These are phyloP conservation scores for Planococcus citri DNA, from an alignment of 1,140 invertebrate genomes.

Conservation along the genomic window DNA sequence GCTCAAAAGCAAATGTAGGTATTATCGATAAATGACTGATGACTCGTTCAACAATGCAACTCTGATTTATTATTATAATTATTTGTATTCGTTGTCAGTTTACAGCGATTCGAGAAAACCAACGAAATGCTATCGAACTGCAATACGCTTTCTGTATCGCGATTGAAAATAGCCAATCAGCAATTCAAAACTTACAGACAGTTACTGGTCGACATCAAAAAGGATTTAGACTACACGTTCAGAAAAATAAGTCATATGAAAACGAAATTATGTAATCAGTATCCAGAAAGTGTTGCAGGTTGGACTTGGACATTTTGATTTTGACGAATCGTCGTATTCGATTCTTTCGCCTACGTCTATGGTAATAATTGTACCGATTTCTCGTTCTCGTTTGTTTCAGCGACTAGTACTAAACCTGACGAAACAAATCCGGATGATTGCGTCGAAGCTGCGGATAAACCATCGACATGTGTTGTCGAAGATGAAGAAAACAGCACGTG, in stretches of 20 bases:
- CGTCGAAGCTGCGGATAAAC: too few relatives aligned
- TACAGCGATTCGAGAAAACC: constrained; percentile 90
- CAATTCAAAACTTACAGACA: constrained; percentile 85
- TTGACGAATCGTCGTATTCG: background rate
- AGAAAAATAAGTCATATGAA: constrained; percentile 55
- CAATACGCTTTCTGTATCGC: constrained; percentile 68
- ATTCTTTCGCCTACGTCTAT: constrained; percentile 9
- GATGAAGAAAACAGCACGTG: too few relatives aligned
- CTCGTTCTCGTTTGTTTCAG: too few relatives aligned
- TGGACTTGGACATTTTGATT: constrained; percentile 9
- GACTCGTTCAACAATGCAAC: too few relatives aligned
- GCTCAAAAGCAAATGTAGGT: constrained; percentile 90
- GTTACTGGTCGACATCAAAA: constrained; percentile 51
- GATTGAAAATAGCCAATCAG: constrained; percentile 62
- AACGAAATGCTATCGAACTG: constrained; percentile 96
- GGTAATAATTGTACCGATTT: too few relatives aligned
- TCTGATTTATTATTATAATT: background rate
- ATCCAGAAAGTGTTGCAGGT: constrained; percentile 70
- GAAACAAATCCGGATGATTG: too few relatives aligned
- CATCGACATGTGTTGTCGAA: too few relatives aligned
- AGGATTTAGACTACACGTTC: constrained; percentile 48
- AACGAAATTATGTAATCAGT: constrained; percentile 66
- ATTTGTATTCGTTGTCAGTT: constrained; percentile 42
- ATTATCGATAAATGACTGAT: too few relatives aligned
- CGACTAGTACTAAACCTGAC: too few relatives aligned